phyloP scores from a whole-genome alignment of 1,140 invertebrate species.

The Euglossa dilemma region DNA sequence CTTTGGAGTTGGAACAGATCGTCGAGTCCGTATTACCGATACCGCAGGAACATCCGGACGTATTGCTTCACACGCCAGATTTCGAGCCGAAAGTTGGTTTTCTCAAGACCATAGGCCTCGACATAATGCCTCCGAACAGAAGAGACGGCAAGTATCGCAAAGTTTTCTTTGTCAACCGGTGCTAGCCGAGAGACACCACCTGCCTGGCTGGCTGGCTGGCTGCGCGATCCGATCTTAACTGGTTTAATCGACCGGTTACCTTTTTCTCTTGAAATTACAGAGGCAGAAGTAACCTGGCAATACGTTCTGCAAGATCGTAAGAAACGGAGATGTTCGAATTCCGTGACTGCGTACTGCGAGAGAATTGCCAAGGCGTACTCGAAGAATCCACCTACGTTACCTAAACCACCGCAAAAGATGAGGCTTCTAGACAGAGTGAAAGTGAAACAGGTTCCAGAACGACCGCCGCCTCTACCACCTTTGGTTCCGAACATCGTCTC shows the following conservation, averaged over 20 bases:
- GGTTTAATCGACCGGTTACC: no score
- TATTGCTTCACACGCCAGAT: constrained; percentile 76
- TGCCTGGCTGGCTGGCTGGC: no score
- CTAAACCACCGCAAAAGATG: constrained; percentile 76
- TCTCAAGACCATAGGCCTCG: constrained; percentile 77
- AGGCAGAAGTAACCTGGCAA: constrained; percentile 81
- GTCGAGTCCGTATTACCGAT: constrained; percentile 77
- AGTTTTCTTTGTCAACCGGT: constrained; percentile 13
- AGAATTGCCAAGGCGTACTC: constrained; percentile 76
- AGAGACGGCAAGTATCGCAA: constrained; percentile 74
- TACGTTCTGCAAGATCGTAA: constrained; percentile 80
- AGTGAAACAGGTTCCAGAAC: constrained; percentile 70
- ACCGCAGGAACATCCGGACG: constrained; percentile 79
- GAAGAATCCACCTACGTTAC: constrained; percentile 73
- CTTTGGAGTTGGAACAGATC: constrained; percentile 64
- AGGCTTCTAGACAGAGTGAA: constrained; percentile 74
- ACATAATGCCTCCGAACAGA: constrained; percentile 78
- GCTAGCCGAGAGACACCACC: no score
- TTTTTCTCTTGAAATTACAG: constrained; percentile 66
- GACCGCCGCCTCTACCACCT: constrained; percentile 74
- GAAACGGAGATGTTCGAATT: constrained; percentile 78
- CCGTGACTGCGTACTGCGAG: constrained; percentile 80
- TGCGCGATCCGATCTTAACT: no score
- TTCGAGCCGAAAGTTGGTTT: constrained; percentile 80
- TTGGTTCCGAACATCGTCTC: constrained; percentile 72